Conservation (phyloP, 2,888 invertebrate species). For the Drosophila leonis region DNA sequence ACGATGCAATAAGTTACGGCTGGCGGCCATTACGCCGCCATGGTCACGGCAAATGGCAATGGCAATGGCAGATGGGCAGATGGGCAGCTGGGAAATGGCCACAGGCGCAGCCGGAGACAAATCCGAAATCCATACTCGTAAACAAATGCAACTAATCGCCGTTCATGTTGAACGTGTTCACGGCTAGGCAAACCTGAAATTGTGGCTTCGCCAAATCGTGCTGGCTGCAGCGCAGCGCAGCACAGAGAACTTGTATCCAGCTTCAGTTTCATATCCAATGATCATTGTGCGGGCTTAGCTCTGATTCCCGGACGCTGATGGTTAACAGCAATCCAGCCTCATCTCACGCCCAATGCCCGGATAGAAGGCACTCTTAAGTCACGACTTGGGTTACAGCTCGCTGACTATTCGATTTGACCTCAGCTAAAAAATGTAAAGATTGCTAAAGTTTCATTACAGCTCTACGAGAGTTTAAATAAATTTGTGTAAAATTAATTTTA, state of each 20-base stretch:
- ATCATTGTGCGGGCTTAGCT: slow-evolving; percentile 57
- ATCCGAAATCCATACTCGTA: slow-evolving; percentile 83
- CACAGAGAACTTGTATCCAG: slow-evolving; percentile 8
- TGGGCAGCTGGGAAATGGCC: slow-evolving; percentile 32
- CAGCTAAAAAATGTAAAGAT: not conserved
- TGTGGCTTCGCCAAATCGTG: slow-evolving; percentile 61
- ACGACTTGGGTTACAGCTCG: slow-evolving; percentile 13
- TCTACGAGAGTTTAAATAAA: not conserved
- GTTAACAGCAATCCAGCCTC: slow-evolving; percentile 6
- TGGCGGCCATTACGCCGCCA: slow-evolving; percentile 65
- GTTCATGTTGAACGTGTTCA: slow-evolving; percentile 80
- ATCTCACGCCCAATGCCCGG: not conserved
- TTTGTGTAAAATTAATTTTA: not conserved
- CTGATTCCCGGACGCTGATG: slow-evolving; percentile 40
- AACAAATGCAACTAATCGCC: slow-evolving; percentile 85
- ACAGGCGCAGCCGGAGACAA: slow-evolving; percentile 70
- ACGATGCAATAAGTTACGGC: slow-evolving; percentile 79
- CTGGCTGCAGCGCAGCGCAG: slow-evolving; percentile 9
- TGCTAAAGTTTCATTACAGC: not conserved
- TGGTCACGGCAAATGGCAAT: slow-evolving; percentile 11
- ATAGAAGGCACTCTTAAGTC: not conserved
- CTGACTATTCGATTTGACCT: not conserved
- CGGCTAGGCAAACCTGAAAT: slow-evolving; percentile 75
- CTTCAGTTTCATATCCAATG: slow-evolving; percentile 34
- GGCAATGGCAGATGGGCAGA: not conserved